Conservation (phyloP, 2,113 vertebrate species). For the Arvicanthis niloticus region DNA sequence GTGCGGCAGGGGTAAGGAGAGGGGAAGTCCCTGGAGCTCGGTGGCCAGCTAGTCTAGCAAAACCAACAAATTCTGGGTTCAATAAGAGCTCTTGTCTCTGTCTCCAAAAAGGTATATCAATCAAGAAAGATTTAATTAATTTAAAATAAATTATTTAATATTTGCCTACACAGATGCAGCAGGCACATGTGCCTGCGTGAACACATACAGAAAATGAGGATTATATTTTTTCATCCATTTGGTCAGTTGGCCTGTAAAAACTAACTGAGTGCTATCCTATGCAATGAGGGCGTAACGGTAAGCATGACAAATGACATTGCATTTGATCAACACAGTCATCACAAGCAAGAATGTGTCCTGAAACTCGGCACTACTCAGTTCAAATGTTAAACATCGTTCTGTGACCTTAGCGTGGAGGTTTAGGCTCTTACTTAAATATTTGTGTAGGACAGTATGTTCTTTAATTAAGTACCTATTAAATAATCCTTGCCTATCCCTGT, state of each 20-base stretch:
- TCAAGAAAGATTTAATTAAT: background rate
- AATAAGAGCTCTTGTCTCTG: background rate
- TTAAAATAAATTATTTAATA: background rate
- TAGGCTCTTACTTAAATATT: background rate
- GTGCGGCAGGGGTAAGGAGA: background rate
- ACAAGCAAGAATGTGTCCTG: background rate
- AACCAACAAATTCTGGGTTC: background rate
- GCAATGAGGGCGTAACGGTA: background rate
- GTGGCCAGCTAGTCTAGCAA: background rate
- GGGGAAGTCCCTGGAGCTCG: background rate
- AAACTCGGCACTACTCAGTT: background rate
- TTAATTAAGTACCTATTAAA: background rate
- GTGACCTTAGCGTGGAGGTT: background rate
- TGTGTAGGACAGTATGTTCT: background rate
- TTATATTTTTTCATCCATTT: background rate
- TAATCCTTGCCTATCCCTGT: background rate
- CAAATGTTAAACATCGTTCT: conserved; percentile 1
- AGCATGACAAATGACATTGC: background rate
- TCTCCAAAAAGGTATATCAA: background rate
- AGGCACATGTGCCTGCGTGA: fast-evolving
- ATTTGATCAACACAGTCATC: background rate
- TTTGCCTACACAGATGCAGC: background rate
- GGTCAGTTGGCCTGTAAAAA: background rate
- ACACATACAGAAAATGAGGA: background rate
- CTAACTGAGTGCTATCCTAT: background rate